Evolutionary conservation across 2,113 vertebrate genomes (phyloP), one percentile per base, ranked within the genome.

Genomic region (Mormyrus iriodes): DNA sequence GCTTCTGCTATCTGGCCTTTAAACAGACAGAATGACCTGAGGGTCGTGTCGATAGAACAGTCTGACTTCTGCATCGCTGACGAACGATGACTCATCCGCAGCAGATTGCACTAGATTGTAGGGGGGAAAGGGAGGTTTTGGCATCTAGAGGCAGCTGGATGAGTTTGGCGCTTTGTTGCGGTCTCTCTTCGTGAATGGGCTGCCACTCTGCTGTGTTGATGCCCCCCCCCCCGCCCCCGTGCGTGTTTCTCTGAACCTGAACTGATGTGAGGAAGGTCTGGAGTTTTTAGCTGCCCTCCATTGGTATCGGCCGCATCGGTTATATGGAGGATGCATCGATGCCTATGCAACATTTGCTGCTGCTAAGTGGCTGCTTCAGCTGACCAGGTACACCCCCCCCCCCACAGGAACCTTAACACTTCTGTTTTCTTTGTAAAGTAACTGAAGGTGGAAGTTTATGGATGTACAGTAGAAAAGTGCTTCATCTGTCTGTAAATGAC

Each of bases 321-420:
- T 0, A 88, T 93, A 92, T 84, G 93, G 92, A 95, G 93, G 92
- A 94, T 91, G 92, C 92, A 44, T 91, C 93, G 94, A 95, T 95
- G 94, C 95, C 92, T 58, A 92, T 90, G 93, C 92, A 87, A 93
- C 93, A 95, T 94, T 94, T 95, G 96, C 93, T 88, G 91, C 91
- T 83, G 89, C 89, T 92, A 93, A 90, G 90, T 92, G 93, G 92
- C 48, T 85, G 92, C 8, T 12, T 1, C 2, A 51, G 49, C 49
- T 12, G n/a, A 89, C 88, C 86, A 76, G 89, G 21, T 88, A 42
- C n/a, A n/a, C n/a, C 4, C 39, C 5, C 79, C 79, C 4, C 19
- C 1, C 82, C 27, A 12, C 27, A 3, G 44, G 44, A 46, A 2
- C 44, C 44, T 46, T 46, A 46, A 46, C 44, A 46, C 44, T 46